Percentiles rank a stretch among this genome's conserved stretches.
These are phyloP conservation scores for Glomeris maerens DNA, from an alignment of 1,140 invertebrate species.

Conservation along the genomic window DNA sequence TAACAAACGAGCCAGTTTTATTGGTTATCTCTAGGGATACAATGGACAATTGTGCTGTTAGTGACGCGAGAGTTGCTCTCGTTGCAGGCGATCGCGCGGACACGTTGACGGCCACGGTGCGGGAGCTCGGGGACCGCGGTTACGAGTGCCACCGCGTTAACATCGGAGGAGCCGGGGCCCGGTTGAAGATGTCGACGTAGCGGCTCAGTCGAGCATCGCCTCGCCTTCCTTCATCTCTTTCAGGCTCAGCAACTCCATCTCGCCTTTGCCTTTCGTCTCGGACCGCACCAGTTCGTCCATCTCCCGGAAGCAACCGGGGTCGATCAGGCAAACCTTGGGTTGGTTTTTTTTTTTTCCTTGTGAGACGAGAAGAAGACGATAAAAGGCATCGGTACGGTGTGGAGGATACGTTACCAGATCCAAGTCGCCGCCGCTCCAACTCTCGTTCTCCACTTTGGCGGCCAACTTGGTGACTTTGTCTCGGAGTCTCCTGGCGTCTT, in stretches of 20 bases:
- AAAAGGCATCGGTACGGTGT: no score
- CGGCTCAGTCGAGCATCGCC: conserved; percentile 43
- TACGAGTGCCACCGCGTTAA: no score
- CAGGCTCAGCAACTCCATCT: conserved; percentile 73
- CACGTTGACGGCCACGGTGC: no score
- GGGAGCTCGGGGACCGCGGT: no score
- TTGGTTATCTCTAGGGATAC: no score
- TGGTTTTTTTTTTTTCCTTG: neutral
- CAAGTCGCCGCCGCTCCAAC: conserved; percentile 49
- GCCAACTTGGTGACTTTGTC: conserved; percentile 59
- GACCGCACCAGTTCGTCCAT: conserved; percentile 68
- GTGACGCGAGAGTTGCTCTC: no score
- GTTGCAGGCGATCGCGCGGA: no score
- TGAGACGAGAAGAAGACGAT: neutral
- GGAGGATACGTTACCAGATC: neutral
- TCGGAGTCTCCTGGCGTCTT: conserved; percentile 57
- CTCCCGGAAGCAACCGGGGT: conserved; percentile 80
- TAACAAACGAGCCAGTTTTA: no score
- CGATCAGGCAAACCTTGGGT: conserved; percentile 73
- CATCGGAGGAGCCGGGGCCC: no score
- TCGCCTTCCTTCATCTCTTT: conserved; percentile 86
- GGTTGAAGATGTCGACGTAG: no score
- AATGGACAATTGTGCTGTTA: no score
- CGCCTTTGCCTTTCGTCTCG: conserved; percentile 73
- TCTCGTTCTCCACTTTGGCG: conserved; percentile 61